Percentiles rank a stretch among this genome's conserved stretches.
phyloP scores from a whole-genome alignment of 2,888 invertebrate genomes.

The Phortica okadai region DNA sequence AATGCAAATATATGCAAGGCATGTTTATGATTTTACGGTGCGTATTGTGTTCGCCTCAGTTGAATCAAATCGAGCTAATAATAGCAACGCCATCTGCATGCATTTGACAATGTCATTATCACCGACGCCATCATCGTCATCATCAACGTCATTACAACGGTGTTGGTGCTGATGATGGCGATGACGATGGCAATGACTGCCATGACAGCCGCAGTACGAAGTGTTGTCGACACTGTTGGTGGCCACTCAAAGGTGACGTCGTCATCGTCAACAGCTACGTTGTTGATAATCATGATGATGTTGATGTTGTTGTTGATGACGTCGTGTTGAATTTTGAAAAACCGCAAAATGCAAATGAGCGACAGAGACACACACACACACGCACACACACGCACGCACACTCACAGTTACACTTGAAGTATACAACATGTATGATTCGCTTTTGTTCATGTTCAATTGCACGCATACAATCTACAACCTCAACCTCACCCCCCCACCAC shows the following conservation, averaged over 20 bases:
- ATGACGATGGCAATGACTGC: too few species aligned
- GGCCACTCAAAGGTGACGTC: not conserved
- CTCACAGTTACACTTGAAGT: too few species aligned
- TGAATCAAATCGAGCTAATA: not conserved
- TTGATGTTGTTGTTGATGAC: not conserved
- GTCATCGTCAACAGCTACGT: too few species aligned
- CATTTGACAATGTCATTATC: not conserved
- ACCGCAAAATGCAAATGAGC: not conserved
- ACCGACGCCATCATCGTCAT: not conserved
- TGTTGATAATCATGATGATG: not conserved
- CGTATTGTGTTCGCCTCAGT: not conserved
- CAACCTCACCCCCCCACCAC: too few species aligned
- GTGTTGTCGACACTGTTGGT: not conserved
- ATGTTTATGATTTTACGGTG: not conserved
- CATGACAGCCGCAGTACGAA: too few species aligned
- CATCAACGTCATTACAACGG: not conserved
- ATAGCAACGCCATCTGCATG: not conserved
- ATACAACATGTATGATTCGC: too few species aligned
- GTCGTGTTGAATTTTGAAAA: not conserved
- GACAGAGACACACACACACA: slow-evolving; percentile 31
- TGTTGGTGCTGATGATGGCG: too few species aligned
- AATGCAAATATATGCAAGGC: not conserved
- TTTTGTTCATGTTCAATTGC: too few species aligned
- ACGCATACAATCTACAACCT: too few species aligned
- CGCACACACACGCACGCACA: slow-evolving; percentile 29